These are phyloP conservation scores for Cantharis rustica DNA, from an alignment of 2,888 invertebrate species.

Conservation along the genomic window DNA sequence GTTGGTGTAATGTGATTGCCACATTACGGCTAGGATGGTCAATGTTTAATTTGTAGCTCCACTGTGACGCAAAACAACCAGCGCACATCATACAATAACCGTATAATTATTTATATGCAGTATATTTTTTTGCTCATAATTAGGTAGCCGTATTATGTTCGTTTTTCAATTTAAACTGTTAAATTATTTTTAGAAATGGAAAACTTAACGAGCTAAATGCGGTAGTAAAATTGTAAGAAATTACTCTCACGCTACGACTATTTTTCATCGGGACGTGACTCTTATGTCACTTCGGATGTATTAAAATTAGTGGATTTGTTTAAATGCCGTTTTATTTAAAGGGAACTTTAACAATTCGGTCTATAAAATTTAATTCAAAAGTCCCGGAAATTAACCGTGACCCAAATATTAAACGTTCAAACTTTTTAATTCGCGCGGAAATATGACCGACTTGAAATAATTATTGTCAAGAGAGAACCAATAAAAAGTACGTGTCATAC, in stretches of 20 bases:
- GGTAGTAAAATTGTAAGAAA: neutral
- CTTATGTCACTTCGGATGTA: neutral
- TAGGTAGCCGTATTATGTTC: neutral
- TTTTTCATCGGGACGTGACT: neutral
- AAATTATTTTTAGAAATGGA: neutral
- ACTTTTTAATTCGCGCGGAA: neutral
- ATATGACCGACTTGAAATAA: no score
- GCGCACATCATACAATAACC: neutral
- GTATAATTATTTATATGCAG: neutral
- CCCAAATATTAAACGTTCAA: no score
- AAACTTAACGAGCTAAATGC: neutral
- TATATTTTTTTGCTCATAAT: neutral
- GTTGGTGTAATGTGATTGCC: neutral
- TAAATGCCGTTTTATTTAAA: neutral
- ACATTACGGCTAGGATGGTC: neutral
- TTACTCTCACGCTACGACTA: neutral
- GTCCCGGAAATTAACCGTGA: neutral
- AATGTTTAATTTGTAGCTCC: neutral
- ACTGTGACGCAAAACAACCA: neutral
- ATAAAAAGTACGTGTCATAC: neutral
- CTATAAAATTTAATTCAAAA: neutral
- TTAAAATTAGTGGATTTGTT: neutral
- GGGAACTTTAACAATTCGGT: neutral
- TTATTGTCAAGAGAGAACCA: neutral
- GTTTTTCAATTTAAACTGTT: neutral